Evolutionary conservation across 2,113 vertebrate species (phyloP).

Genomic region (Noturus placidus): DNA sequence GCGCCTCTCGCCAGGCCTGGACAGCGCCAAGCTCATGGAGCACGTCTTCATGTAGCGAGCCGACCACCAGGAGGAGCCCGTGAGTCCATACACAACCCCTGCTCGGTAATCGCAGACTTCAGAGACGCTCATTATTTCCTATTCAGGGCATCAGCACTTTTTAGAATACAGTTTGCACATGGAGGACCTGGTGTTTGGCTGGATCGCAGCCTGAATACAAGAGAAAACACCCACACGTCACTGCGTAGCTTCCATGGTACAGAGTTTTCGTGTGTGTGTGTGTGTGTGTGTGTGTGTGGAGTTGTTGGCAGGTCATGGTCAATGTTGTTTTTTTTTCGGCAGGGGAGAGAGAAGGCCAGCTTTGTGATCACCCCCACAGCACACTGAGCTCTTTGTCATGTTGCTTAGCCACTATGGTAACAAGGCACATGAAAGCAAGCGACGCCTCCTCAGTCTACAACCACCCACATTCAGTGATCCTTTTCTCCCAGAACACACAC

Average conservation of each 20-base stretch:
- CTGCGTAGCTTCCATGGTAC: background rate
- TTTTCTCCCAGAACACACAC: conserved; percentile 10
- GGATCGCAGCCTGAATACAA: background rate
- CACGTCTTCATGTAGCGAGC: conserved; percentile 48
- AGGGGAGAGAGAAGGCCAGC: conserved; percentile 32
- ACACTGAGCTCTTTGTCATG: conserved; percentile 47
- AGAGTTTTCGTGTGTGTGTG: background rate
- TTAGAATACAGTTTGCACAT: background rate
- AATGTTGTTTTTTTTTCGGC: background rate
- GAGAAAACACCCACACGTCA: background rate
- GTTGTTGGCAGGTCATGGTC: conserved; percentile 19
- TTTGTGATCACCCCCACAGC: conserved; percentile 38
- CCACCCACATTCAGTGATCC: conserved; percentile 45
- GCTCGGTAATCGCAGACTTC: background rate
- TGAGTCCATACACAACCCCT: background rate
- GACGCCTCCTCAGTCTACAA: conserved; percentile 42
- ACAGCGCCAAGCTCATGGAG: conserved; percentile 43
- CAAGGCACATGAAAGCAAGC: conserved; percentile 49
- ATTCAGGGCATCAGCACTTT: conserved; percentile 18
- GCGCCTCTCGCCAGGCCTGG: conserved; percentile 20
- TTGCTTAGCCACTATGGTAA: conserved; percentile 43
- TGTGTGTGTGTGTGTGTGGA: background rate
- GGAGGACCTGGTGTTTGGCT: background rate
- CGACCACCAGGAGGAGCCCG: conserved; percentile 51
- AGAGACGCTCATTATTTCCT: background rate